phyloP scores from a whole-genome alignment of 1,140 invertebrate species.

The Lasioglossum baleicum region DNA sequence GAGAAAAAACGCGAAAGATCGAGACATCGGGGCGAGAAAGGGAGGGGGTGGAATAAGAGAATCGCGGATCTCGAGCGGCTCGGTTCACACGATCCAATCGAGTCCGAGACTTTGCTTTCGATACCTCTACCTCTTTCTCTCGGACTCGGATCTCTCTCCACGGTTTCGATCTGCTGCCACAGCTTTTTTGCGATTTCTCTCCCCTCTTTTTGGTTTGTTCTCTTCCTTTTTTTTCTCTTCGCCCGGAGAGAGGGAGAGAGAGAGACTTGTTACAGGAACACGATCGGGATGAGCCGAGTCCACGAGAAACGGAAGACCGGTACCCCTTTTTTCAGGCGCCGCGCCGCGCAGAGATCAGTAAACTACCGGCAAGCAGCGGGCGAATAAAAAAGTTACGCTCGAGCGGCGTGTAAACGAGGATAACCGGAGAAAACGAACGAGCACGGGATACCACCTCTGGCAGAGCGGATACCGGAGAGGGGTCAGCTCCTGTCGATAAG shows the following conservation, averaged over 20 bases:
- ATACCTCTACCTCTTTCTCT: constrained; percentile 15
- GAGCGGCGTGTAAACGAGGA: constrained; percentile 29
- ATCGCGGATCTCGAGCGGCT: constrained; percentile 4
- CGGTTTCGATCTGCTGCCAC: background rate
- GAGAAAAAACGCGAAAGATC: background rate
- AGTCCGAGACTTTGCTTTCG: background rate
- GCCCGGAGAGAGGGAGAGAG: too few relatives aligned
- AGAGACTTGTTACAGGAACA: constrained; percentile 33
- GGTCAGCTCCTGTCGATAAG: too few relatives aligned
- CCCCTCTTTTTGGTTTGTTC: background rate
- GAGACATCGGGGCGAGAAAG: background rate
- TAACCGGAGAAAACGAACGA: constrained; percentile 12
- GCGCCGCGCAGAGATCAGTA: constrained; percentile 10
- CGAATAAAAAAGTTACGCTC: constrained; percentile 15
- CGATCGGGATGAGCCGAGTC: background rate
- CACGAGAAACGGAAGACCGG: constrained; percentile 19
- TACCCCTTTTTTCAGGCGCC: constrained; percentile 13
- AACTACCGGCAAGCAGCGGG: background rate
- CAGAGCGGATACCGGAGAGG: too few relatives aligned
- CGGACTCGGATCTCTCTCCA: background rate
- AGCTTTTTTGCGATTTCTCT: background rate
- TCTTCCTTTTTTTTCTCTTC: background rate
- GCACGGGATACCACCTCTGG: too few relatives aligned
- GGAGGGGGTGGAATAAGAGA: constrained; percentile 3
- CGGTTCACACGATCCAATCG: constrained; percentile 41